Conservation (phyloP, 2,888 invertebrate species). For the Octodonta nipae region DNA sequence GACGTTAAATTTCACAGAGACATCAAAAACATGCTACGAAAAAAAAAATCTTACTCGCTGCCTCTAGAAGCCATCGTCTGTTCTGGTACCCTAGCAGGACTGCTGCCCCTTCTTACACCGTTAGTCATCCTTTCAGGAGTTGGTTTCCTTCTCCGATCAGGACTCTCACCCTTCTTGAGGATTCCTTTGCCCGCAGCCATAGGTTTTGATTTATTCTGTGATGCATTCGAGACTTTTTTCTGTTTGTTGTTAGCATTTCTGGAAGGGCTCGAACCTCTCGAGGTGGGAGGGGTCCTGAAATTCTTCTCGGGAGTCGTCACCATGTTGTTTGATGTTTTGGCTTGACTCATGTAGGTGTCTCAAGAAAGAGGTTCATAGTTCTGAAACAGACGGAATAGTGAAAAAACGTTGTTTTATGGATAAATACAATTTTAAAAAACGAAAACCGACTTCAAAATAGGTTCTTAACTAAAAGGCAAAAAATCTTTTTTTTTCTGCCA, state of each 20-base stretch:
- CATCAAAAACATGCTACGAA: no score
- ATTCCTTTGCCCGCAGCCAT: neutral
- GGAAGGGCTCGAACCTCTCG: slow-evolving; percentile 24
- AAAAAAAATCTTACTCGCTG: slow-evolving; percentile 34
- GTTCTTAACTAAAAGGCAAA: no score
- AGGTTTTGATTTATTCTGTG: neutral
- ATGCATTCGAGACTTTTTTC: neutral
- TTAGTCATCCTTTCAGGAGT: slow-evolving; percentile 9
- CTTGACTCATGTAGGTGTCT: neutral
- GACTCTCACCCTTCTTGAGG: slow-evolving; percentile 11
- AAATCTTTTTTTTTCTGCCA: no score
- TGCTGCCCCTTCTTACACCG: slow-evolving; percentile 26
- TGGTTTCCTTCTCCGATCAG: slow-evolving; percentile 12
- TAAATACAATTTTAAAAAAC: no score
- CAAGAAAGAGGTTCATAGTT: neutral
- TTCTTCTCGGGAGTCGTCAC: slow-evolving; percentile 25
- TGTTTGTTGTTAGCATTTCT: slow-evolving; percentile 6
- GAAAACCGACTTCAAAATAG: no score
- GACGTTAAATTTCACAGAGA: no score
- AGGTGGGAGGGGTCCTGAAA: slow-evolving; percentile 24
- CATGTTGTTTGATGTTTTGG: slow-evolving; percentile 14
- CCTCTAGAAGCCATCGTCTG: slow-evolving; percentile 30
- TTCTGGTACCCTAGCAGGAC: slow-evolving; percentile 27
- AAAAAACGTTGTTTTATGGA: no score
- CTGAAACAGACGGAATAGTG: neutral